Base-by-base conservation (phyloP, 1,140 invertebrate species). In the Sinonovacula constricta region DNA sequence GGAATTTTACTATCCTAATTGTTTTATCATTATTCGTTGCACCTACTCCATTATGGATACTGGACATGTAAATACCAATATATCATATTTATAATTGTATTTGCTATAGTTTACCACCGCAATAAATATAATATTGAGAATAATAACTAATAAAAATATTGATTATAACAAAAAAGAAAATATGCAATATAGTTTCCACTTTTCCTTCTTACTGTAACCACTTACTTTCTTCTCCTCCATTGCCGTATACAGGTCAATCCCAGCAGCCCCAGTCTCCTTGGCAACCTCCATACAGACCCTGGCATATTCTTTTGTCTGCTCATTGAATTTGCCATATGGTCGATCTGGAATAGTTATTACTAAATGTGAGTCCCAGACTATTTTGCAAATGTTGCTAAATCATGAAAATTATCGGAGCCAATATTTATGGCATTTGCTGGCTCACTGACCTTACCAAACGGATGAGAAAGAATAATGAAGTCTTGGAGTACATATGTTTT, bases 201-300 rank as follows among this genome's bases (percentile, higher is more conserved):
- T n/a, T n/a, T n/a, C n/a, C n/a, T n/a, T n/a, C n/a, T n/a, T n/a
- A n/a, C n/a, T n/a, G n/a, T n/a, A n/a, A n/a, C n/a, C n/a, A n/a
- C n/a, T n/a, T 54, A 87, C 86, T 57, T 85, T 62, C 54, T 70
- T 15, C 26, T 88, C 84, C 60, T 82, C 68, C 83, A 90, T 88
- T 22, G 79, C 65, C 22, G 79, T 62, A 71, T 86, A 86, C 22
- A 90, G 72, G 71, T 90, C 85, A 1, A 90, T 72, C 49, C 49
- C 45, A 30, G 81, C 57, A 3, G 88, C 77, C 1, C 83, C 81
- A 57, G 51, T 57, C 15, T 85, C 80, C 12, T 76, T 49, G 12
- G 84, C 88, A 24, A 86, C 79, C 15, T 79, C 54, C 24, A 51
- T 18, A 65, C 84, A 85, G 4, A 76, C 81, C 53, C 81, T 39